Evolutionary conservation across 1,140 invertebrate species (phyloP).

Genomic region (Galendromus occidentalis): DNA sequence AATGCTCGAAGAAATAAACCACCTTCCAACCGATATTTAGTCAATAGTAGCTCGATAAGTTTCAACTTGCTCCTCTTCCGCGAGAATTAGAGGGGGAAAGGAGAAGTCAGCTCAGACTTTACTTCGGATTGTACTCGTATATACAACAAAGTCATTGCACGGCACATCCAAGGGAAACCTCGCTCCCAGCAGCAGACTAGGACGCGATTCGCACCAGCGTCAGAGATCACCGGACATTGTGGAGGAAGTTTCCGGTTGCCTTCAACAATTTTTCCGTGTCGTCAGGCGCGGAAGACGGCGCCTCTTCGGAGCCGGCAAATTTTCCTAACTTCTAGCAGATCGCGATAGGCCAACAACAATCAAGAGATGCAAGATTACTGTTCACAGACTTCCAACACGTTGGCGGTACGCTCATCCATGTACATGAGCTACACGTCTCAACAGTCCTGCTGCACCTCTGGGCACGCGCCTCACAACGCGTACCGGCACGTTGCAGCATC

Average conservation of each 20-base stretch:
- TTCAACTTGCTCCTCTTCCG: background rate
- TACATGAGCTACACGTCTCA: background rate
- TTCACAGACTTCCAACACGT: background rate
- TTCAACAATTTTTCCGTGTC: no score
- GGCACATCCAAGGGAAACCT: background rate
- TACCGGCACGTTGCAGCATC: no score
- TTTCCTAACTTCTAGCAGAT: background rate
- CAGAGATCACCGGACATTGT: background rate
- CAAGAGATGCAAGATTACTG: background rate
- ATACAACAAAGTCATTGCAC: constrained; percentile 9
- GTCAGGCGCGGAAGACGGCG: no score
- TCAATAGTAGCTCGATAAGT: background rate
- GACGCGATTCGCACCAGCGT: background rate
- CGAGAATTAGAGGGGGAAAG: background rate
- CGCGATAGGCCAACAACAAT: background rate
- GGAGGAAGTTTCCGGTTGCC: no score
- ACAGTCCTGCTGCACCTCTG: background rate
- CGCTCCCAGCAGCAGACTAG: background rate
- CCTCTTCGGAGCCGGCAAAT: background rate
- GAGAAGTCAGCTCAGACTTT: background rate
- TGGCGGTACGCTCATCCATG: background rate
- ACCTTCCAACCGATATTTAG: no score
- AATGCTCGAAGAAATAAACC: no score
- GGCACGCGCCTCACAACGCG: background rate
- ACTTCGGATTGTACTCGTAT: constrained; percentile 9